Conservation (phyloP, 2,888 invertebrate genomes). For the Troides aeacus region DNA sequence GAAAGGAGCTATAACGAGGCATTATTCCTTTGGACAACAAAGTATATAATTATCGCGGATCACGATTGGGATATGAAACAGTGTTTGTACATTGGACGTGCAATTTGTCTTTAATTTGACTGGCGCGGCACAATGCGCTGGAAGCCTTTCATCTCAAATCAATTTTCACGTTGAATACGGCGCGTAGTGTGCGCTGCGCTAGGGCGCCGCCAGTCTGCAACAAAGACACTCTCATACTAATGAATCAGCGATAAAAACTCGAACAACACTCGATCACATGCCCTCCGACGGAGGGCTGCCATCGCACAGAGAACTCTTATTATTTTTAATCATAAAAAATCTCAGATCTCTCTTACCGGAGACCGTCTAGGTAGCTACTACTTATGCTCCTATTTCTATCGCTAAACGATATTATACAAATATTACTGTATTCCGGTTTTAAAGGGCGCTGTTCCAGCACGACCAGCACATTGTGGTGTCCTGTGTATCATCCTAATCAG, state of each 20-base stretch:
- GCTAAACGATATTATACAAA: no score
- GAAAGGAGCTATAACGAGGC: slow-evolving; percentile 7
- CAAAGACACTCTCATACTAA: slow-evolving; percentile 77
- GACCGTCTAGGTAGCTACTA: no score
- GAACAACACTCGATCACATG: slow-evolving; percentile 73
- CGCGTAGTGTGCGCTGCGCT: slow-evolving; percentile 40
- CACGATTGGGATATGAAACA: slow-evolving; percentile 26
- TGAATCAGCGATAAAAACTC: slow-evolving; percentile 78
- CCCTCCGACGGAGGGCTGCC: slow-evolving; percentile 57
- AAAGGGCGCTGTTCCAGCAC: no score
- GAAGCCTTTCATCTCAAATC: slow-evolving; percentile 63
- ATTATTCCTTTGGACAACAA: slow-evolving; percentile 10
- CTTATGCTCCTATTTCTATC: no score
- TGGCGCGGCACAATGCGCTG: slow-evolving; percentile 42
- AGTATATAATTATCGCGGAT: slow-evolving; percentile 14
- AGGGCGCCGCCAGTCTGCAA: slow-evolving; percentile 53
- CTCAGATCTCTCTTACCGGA: neutral
- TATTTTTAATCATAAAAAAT: neutral
- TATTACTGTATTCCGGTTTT: no score
- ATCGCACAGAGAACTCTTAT: slow-evolving; percentile 13
- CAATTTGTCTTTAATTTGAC: slow-evolving; percentile 48
- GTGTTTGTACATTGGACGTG: slow-evolving; percentile 41
- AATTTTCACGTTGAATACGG: slow-evolving; percentile 63
- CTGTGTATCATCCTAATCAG: no score
- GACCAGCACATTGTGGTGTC: no score